Evolutionary conservation across 2,113 vertebrate genomes (phyloP), one percentile per base, ranked within the genome.

Genomic region (Aviceda subcristata): DNA sequence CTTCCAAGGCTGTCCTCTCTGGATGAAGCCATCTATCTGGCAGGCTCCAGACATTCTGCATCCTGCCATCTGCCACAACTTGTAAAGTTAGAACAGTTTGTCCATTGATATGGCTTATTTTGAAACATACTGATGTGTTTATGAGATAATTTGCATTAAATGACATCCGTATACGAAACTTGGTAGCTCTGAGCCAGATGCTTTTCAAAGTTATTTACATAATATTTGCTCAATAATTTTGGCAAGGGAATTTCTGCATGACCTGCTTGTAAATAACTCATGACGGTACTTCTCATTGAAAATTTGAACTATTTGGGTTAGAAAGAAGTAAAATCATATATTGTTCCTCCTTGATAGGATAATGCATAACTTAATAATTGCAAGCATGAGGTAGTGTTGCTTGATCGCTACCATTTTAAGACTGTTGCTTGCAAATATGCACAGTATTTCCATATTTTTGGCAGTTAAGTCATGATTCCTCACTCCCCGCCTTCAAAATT

Each of bases 41-140:
- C 73, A 89, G 56, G 57, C 77, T 82, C 36, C 69, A 90, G 91
- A 68, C 48, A 68, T 68, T 77, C 66, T 90, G 68, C 43, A 30
- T 91, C 72, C 72, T 71, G 46, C 96, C 94, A 89, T 94, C 90
- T 97, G 92, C 74, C 77, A 72, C 90, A 85, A 3, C 77, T 90
- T 62, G 68, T 72, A 6, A 86, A 73, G 87, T 75, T 64, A 75
- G 93, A 96, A 85, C 77, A 90, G 73, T 95, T 78, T 94, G 89
- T 87, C 80, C 73, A 46, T 17, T 46, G 60, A 59, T 84, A 41
- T 23, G 51, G 53, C 87, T 82, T 93, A 56, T 94, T 96, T 94
- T 86, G 73, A 94, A 93, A 87, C 69, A 64, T 11, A 15, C 34
- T 26, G 66, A 78, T 6, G 43, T 81, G 60, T 91, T 97, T 94